Conservation (phyloP, 2,113 vertebrate genomes). For the Eretmochelys imbricata region DNA sequence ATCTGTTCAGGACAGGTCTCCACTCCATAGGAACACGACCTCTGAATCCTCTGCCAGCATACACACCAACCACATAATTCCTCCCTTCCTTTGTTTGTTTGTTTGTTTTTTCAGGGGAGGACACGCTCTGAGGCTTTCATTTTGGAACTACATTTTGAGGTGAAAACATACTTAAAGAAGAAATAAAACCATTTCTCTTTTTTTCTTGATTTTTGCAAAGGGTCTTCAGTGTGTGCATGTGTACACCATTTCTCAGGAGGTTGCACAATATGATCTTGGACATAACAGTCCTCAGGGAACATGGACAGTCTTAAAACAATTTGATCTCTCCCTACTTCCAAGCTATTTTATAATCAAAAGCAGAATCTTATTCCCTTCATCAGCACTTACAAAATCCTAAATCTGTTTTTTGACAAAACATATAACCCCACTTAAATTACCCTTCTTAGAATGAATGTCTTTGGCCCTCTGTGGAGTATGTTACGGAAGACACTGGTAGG, state of each 20-base stretch:
- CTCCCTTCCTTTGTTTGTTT: not conserved
- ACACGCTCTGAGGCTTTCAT: not conserved
- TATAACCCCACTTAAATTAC: not conserved
- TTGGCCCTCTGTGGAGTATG: not conserved
- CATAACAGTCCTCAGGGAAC: not conserved
- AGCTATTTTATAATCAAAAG: not conserved
- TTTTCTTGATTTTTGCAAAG: not conserved
- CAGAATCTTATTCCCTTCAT: not conserved
- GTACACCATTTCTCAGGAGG: not conserved
- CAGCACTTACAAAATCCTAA: not conserved
- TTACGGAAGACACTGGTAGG: not conserved
- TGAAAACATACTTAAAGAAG: not conserved
- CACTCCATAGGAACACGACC: not conserved
- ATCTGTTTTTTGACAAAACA: not conserved
- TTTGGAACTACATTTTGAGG: not conserved
- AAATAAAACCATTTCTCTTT: not conserved
- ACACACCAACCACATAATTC: not conserved
- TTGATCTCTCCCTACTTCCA: not conserved
- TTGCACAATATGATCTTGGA: not conserved
- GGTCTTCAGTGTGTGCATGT: not conserved
- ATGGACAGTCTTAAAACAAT: not conserved
- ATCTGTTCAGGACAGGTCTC: not conserved
- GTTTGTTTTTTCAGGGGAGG: not conserved
- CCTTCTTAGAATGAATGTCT: not conserved
- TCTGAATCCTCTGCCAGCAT: not conserved